phyloP scores from a whole-genome alignment of 1,140 invertebrate species.

The Drosophila pachea region DNA sequence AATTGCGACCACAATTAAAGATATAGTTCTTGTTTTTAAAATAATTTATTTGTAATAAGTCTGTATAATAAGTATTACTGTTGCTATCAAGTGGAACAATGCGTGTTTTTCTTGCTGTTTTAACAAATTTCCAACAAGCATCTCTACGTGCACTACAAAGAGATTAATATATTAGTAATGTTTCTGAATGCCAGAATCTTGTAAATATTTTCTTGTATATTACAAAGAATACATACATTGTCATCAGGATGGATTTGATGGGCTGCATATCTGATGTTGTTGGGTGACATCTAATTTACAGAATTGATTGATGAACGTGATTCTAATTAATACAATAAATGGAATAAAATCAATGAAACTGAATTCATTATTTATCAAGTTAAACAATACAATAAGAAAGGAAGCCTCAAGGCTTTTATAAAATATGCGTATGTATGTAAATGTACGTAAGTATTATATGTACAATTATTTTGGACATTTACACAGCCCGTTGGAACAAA shows the following conservation, averaged over 20 bases:
- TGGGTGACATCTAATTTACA: background rate
- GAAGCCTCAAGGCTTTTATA: conserved; percentile 1
- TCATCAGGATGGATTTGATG: conserved; percentile 2
- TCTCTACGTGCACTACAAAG: conserved; percentile 4
- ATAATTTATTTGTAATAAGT: conserved; percentile 77
- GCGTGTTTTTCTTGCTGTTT: conserved; percentile 31
- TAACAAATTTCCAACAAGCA: conserved; percentile 23
- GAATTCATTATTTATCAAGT: background rate
- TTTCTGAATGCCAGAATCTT: conserved; percentile 6
- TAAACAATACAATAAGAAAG: background rate
- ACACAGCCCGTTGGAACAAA: conserved; percentile 65
- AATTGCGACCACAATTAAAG: conserved; percentile 12
- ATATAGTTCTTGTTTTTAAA: conserved; percentile 61
- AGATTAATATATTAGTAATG: conserved; percentile 28
- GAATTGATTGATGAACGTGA: background rate
- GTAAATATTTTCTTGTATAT: conserved; percentile 6
- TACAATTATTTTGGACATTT: conserved; percentile 55
- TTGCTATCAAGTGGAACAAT: conserved; percentile 69
- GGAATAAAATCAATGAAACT: background rate
- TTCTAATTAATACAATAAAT: conserved; percentile 14
- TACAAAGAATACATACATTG: conserved; percentile 18
- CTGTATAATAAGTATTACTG: conserved; percentile 74
- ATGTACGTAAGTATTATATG: conserved; percentile 19
- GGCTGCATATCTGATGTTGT: background rate
- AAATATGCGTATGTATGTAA: conserved; percentile 29